Conservation (phyloP, 64 coral and sea anemone species). For the Pocillopora verrucosa region DNA sequence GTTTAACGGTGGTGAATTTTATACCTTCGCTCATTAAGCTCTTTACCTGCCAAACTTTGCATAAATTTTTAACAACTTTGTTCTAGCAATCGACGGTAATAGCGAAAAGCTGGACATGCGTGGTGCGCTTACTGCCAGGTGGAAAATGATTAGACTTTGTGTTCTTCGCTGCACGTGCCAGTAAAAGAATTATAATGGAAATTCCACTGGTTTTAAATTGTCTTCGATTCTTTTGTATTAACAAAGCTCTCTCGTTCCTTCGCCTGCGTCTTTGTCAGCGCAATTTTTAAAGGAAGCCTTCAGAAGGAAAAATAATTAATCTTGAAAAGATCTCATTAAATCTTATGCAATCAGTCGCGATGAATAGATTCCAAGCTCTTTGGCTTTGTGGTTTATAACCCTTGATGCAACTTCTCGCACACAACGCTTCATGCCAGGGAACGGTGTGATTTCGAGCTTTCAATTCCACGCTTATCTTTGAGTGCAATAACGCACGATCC, state of each 20-base stretch:
- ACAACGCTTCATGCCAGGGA: neutral
- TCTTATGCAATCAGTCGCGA: constrained; percentile 10
- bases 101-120: constrained; percentile 29
- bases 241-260: constrained; percentile 20
- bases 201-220: constrained; percentile 43
- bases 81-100: constrained; percentile 15
- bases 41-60: neutral
- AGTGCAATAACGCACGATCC: neutral
- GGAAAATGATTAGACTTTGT: neutral
- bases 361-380: constrained; percentile 18
- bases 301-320: neutral
- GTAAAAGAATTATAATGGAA: constrained; percentile 27
- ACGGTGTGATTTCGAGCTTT: neutral
- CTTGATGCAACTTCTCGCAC: constrained; percentile 28
- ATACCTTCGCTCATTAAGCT: constrained; percentile 28
- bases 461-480: neutral
- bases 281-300: constrained; percentile 10
- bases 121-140: constrained; percentile 6
- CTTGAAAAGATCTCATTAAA: neutral
- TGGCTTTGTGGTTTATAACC: constrained; percentile 47
- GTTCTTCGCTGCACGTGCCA: constrained; percentile 4
- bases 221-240: constrained; percentile 7
- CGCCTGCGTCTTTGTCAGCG: constrained; percentile 17
- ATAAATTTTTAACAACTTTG: constrained; percentile 30
- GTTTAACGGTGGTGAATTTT: neutral